Evolutionary conservation across 2,113 vertebrate species (phyloP).

Genomic region (Hipposideros armiger): DNA sequence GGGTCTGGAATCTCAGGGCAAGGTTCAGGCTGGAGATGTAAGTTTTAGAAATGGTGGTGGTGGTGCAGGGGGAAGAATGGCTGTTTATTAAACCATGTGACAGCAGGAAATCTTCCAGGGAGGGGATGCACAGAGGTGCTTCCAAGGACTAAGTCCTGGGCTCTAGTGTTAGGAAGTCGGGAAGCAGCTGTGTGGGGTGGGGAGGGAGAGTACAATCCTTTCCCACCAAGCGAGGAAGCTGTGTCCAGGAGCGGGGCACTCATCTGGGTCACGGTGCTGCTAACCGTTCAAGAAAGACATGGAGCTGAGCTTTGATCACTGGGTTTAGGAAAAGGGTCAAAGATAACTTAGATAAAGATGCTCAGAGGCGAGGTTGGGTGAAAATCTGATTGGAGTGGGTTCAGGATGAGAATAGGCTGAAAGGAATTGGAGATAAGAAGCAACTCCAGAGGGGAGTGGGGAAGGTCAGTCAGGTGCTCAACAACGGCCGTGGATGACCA

Average conservation of each 20-base stretch:
- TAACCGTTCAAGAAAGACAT: not conserved
- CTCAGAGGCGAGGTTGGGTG: not conserved
- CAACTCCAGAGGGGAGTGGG: not conserved
- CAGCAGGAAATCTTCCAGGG: not conserved
- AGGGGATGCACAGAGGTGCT: not conserved
- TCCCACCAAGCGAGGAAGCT: not conserved
- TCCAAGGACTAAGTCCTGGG: not conserved
- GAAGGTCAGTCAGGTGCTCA: not conserved
- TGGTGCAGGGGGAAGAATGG: not conserved
- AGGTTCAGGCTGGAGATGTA: not conserved
- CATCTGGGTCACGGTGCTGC: not conserved
- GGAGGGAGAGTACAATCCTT: not conserved
- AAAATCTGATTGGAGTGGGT: not conserved
- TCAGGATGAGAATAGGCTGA: not conserved
- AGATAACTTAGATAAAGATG: not conserved
- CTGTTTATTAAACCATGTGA: not conserved
- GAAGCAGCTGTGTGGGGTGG: no score
- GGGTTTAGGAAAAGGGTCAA: not conserved
- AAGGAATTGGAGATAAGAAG: not conserved
- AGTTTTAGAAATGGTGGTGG: not conserved
- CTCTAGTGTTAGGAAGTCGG: rapidly evolving
- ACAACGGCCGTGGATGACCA: not conserved
- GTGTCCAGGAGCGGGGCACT: not conserved
- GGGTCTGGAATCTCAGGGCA: not conserved
- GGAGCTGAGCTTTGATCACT: not conserved